Base-by-base conservation (phyloP, 2,113 vertebrate species). In the Periophthalmus modestus region DNA sequence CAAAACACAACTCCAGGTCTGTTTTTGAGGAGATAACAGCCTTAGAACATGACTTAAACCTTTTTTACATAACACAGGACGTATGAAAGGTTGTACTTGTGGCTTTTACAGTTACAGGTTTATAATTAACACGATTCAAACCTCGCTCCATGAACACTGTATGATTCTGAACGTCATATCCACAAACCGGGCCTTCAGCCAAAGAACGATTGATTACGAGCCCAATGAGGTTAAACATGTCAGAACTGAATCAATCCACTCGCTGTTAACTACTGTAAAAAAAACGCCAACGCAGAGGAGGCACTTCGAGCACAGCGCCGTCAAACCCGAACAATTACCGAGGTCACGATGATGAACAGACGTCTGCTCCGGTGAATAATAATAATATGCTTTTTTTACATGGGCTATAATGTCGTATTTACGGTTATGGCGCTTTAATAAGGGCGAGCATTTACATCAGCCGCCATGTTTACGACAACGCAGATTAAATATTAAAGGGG, bases 41-140 rank as follows among this genome's bases (percentile, higher is more conserved):
- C 1, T 28, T 28, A 3, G 1, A 28, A 1, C 28, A 28, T 28
- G 28, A 28, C 28, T 3, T 28, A 28, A 28, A 28, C 28, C 28
- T n/a, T n/a, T 28, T 28, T 28, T 28, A 3, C 28, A 3, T 28
- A 28, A 28, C 3, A n/a, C n/a, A n/a, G 28, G 28, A 28, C 28
- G 2, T 28, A 28, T 28, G 28, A 28, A 28, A 28, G 28, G 28
- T 28, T 3, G n/a, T n/a, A n/a, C 28, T 3, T 28, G 28, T 28
- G 28, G 28, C 28, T 28, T 28, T 28, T 28, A 1, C 28, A 28
- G 28, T 28, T 28, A 28, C 28, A 28, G 48, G 48, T 52, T 5
- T 76, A 70, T 65, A 47, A 36, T 80, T 77, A 78, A 66, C 33
- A 50, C 18, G 15, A 16, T 79, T 73, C 73, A 63, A 81, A 82